These are phyloP conservation scores for Phthorimaea operculella DNA, from an alignment of 1,140 invertebrate genomes.

Conservation along the genomic window DNA sequence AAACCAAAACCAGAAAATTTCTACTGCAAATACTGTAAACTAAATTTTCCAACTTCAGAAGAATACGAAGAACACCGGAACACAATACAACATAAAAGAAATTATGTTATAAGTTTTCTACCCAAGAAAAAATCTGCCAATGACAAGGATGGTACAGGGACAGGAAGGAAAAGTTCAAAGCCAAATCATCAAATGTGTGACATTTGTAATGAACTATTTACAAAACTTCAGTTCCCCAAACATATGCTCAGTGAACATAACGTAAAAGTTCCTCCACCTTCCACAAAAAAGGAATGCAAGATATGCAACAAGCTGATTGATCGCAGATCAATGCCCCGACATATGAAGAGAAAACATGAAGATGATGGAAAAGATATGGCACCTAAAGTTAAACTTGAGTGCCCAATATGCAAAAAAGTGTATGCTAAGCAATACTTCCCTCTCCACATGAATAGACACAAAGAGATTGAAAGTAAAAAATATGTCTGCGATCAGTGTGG, in stretches of 20 bases:
- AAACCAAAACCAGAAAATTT: neutral
- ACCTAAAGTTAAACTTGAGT: conserved; percentile 1
- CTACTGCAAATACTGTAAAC: conserved; percentile 5
- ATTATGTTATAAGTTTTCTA: conserved; percentile 4
- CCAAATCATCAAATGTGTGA: neutral
- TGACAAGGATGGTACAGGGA: neutral
- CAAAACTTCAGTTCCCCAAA: neutral
- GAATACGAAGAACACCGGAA: conserved; percentile 4
- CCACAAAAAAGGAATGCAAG: neutral
- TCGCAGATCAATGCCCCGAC: neutral
- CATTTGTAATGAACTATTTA: neutral
- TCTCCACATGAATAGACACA: neutral
- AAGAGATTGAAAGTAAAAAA: conserved; percentile 6
- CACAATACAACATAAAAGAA: conserved; percentile 4
- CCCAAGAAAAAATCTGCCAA: neutral
- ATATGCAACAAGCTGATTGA: neutral
- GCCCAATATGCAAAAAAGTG: neutral
- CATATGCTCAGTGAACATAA: neutral
- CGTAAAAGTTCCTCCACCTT: neutral
- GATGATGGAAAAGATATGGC: neutral
- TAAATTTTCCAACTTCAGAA: conserved; percentile 4
- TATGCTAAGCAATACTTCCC: neutral
- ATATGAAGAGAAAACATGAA: neutral
- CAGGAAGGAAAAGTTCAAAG: neutral
- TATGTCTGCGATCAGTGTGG: conserved; percentile 35